Percentiles rank a stretch among this genome's conserved stretches.
Evolutionary conservation across 2,113 vertebrate genomes (phyloP).

Genomic region (Pelecanus crispus): DNA sequence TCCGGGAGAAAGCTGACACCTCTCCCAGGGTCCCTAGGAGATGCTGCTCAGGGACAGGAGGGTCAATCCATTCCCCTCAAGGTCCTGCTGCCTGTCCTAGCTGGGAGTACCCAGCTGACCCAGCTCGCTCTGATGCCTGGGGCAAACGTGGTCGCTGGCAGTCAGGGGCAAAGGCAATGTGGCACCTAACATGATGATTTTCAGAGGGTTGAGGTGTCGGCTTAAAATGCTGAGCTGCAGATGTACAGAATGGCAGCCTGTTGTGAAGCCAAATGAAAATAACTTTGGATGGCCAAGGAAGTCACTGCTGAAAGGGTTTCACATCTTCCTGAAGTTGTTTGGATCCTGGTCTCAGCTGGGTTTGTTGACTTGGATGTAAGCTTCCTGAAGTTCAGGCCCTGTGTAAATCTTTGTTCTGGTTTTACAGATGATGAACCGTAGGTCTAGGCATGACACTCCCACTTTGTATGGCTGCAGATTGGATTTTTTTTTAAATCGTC

Average conservation of each 20-base stretch:
- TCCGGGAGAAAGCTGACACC: background rate
- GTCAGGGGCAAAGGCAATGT: rapidly evolving
- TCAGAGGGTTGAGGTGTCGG: background rate
- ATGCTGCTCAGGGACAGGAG: background rate
- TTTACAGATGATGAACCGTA: background rate
- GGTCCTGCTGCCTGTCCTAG: background rate
- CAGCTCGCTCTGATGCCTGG: rapidly evolving
- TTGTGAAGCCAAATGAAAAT: background rate
- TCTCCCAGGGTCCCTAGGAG: background rate
- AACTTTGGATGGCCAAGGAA: background rate
- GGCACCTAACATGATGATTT: background rate
- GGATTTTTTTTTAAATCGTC: background rate
- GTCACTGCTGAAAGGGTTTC: background rate
- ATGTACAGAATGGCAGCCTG: background rate
- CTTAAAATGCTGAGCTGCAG: background rate
- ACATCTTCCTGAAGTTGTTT: background rate
- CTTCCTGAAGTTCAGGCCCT: background rate
- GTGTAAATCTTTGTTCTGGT: background rate
- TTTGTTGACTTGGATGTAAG: background rate
- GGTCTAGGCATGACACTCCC: background rate
- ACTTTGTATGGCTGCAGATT: background rate
- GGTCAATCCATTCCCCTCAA: rapidly evolving
- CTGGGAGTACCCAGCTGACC: background rate
- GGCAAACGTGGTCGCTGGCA: rapidly evolving
- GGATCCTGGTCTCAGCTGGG: background rate